These are phyloP conservation scores for Meteorus colon DNA, from an alignment of 2,888 invertebrate species.

Conservation along the genomic window DNA sequence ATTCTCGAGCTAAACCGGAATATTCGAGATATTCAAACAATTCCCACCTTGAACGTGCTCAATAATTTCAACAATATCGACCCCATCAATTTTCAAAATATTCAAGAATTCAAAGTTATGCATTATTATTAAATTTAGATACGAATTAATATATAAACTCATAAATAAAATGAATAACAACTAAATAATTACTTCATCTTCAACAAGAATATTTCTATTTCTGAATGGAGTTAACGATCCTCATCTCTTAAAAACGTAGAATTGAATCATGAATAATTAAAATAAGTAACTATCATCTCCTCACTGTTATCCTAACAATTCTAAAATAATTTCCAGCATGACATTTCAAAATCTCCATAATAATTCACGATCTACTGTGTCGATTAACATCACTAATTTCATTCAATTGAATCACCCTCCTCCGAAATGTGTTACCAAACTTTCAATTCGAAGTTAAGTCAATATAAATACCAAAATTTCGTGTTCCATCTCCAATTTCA, in stretches of 20 bases:
- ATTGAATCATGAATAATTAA: neutral
- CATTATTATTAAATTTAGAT: neutral
- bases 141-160: too few relatives aligned
- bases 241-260: too few relatives aligned
- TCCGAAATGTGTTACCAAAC: neutral
- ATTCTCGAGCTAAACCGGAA: slow-evolving; percentile 59
- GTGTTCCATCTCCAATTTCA: neutral
- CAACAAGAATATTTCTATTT: too few relatives aligned
- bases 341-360: slow-evolving; percentile 47
- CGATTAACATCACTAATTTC: slow-evolving; percentile 30
- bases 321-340: slow-evolving; percentile 59
- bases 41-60: slow-evolving; percentile 46
- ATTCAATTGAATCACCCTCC: neutral
- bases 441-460: neutral
- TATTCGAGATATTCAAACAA: slow-evolving; percentile 63
- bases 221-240: too few relatives aligned
- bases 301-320: neutral
- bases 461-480: neutral
- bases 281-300: neutral
- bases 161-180: too few relatives aligned
- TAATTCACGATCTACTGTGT: slow-evolving; percentile 21
- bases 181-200: too few relatives aligned
- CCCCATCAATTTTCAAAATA: neutral
- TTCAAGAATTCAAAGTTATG: neutral
- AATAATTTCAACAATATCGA: neutral